Conservation (phyloP, 35 echinoderm and acorn worm genomes). For the Heliocidaris erythrogramma region DNA sequence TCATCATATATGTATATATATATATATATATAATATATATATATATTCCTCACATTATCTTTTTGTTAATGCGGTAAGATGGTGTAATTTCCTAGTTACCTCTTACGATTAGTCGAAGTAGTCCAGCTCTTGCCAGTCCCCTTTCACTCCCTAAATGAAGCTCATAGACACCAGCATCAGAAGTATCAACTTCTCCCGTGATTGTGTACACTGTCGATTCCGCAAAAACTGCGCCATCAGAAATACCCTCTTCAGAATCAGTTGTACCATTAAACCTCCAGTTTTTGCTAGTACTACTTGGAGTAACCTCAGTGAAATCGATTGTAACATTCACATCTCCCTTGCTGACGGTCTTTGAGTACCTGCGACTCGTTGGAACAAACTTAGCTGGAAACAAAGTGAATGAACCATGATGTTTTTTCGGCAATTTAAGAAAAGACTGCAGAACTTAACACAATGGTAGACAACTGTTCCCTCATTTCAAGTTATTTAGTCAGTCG, state of each 20-base stretch:
- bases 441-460: too few species aligned
- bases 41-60: too few species aligned
- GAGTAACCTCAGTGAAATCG: neutral
- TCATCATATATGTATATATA: too few species aligned
- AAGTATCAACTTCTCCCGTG: neutral
- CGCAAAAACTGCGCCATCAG: neutral
- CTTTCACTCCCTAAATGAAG: neutral
- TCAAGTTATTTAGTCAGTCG: too few species aligned
- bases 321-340: conserved; percentile 9
- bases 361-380: neutral
- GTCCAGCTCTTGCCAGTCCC: conserved; percentile 1
- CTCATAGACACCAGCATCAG: neutral
- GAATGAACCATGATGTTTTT: neutral
- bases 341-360: neutral
- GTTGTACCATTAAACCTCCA: conserved; percentile 28
- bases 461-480: too few species aligned
- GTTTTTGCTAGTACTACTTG: neutral
- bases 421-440: too few species aligned
- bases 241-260: neutral
- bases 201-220: neutral
- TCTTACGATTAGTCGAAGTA: neutral
- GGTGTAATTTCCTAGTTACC: neutral
- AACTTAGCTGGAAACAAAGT: neutral
- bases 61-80: too few species aligned
- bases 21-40: too few species aligned